Conservation (phyloP, 1,140 invertebrate genomes). For the Myzus persicae region DNA sequence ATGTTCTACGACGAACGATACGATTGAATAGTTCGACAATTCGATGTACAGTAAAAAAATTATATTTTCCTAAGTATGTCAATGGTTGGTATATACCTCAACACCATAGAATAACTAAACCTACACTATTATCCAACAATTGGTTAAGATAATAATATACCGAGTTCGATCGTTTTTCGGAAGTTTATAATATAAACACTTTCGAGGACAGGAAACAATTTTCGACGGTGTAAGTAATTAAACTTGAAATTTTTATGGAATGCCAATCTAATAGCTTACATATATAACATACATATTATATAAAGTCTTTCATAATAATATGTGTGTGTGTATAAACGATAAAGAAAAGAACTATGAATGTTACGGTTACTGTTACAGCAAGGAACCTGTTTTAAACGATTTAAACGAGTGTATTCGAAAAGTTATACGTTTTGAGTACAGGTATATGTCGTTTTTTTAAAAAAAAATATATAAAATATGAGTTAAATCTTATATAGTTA, state of each 20-base stretch:
- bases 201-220: not conserved
- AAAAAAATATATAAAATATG: too few species aligned
- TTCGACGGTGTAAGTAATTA: not conserved
- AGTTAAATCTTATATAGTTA: not conserved
- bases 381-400: not conserved
- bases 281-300: not conserved
- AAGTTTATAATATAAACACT: not conserved
- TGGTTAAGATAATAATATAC: too few species aligned
- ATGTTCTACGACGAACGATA: not conserved
- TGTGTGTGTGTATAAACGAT: not conserved
- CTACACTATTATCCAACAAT: not conserved
- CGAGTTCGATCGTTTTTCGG: not conserved
- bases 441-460: too few species aligned
- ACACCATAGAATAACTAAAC: not conserved
- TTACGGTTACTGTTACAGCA: not conserved
- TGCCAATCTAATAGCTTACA: not conserved
- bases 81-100: not conserved
- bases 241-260: not conserved
- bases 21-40: not conserved
- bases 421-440: not conserved
- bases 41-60: not conserved
- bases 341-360: not conserved
- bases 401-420: not conserved
- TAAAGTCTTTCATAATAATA: not conserved
- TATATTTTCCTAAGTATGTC: not conserved